Conservation (phyloP, 2,888 invertebrate species). For the Tachina grossa region DNA sequence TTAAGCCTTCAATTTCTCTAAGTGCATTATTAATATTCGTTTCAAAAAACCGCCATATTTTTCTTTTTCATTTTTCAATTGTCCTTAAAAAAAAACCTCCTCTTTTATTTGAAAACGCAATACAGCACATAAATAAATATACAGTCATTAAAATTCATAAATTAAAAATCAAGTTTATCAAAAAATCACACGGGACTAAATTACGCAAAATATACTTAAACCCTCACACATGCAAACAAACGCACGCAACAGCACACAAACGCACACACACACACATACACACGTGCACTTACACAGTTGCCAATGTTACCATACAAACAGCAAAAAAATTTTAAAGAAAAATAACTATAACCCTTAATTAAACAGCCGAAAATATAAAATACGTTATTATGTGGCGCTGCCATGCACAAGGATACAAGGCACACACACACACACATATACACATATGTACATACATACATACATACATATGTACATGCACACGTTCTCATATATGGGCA, state of each 20-base stretch:
- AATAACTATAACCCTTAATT: conserved; percentile 59
- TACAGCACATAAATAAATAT: neutral
- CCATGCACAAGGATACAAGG: neutral
- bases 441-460: neutral
- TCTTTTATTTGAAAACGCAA: conserved; percentile 50
- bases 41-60: conserved; percentile 69
- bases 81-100: conserved; percentile 48
- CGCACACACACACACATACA: neutral
- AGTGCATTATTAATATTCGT: conserved; percentile 53
- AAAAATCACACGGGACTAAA: conserved; percentile 72
- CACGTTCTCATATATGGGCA: neutral
- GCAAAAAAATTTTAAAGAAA: conserved; percentile 43
- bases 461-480: neutral
- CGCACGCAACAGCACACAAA: neutral
- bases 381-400: conserved; percentile 41
- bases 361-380: conserved; percentile 42
- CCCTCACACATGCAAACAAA: conserved; percentile 10
- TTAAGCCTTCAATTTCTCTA: conserved; percentile 17
- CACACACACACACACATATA: conserved; percentile 14
- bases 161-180: conserved; percentile 72
- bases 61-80: conserved; percentile 26
- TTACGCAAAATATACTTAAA: conserved; percentile 66
- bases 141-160: conserved; percentile 72
- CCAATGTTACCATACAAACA: conserved; percentile 29
- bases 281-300: neutral